phyloP scores from a whole-genome alignment of 2,888 invertebrate species.

The Embidobia sp. region DNA sequence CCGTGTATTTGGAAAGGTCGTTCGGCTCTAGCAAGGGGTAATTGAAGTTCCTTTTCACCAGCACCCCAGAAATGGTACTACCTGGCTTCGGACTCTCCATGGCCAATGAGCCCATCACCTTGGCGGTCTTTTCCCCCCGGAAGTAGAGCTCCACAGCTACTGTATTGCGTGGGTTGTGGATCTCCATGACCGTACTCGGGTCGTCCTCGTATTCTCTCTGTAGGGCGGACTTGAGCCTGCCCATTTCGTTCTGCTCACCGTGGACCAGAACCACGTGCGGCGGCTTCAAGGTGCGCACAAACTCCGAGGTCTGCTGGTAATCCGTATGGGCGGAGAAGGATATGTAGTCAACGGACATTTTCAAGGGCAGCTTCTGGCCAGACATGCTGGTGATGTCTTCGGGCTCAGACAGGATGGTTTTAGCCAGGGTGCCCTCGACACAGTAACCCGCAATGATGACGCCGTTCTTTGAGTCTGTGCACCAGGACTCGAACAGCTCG shows the following conservation, averaged over 20 bases:
- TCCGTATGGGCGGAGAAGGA: conserved; percentile 99
- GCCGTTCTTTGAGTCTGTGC: conserved; percentile 98
- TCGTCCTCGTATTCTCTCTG: conserved; percentile 96
- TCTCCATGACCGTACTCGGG: conserved; percentile 89
- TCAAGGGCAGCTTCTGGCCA: conserved; percentile 97
- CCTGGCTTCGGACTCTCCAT: conserved; percentile 90
- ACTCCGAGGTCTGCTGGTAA: conserved; percentile 98
- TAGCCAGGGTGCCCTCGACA: conserved; percentile 94
- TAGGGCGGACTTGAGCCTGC: conserved; percentile 95
- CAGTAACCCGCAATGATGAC: conserved; percentile 99
- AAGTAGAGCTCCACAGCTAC: conserved; percentile 96
- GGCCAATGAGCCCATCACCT: conserved; percentile 97
- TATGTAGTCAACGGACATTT: conserved; percentile 99
- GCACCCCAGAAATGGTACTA: conserved; percentile 92
- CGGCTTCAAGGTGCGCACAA: conserved; percentile 95
- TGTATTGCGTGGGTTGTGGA: conserved; percentile 98
- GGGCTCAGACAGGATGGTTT: conserved; percentile 97
- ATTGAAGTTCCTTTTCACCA: conserved; percentile 98
- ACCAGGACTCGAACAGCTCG: conserved; percentile 99
- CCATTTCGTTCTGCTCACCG: conserved; percentile 99
- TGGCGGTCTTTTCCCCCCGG: conserved; percentile 98
- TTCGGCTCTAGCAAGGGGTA: conserved; percentile 96
- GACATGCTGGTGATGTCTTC: conserved; percentile 98
- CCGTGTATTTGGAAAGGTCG: conserved; percentile 97
- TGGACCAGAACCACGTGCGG: conserved; percentile 98